Conservation (phyloP, 2,888 invertebrate species). For the Acanthacorydalis orientalis region DNA sequence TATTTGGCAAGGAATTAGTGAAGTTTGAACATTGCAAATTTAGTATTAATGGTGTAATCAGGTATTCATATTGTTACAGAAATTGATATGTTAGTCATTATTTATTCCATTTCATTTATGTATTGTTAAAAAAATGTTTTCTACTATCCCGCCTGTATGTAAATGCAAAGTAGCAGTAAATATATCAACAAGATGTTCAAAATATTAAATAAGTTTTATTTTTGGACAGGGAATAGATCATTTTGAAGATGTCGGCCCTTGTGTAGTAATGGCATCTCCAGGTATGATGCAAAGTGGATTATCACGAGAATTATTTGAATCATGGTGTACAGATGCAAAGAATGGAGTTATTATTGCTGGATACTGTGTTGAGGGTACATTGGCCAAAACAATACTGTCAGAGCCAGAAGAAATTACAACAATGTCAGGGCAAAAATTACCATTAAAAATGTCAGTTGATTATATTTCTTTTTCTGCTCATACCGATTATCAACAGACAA, state of each 20-base stretch:
- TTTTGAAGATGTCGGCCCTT: slow-evolving; percentile 98
- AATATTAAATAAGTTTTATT: slow-evolving; percentile 4
- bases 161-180: no score
- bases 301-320: slow-evolving; percentile 93
- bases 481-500: slow-evolving; percentile 95
- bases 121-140: no score
- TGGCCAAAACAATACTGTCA: slow-evolving; percentile 84
- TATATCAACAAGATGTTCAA: background rate
- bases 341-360: slow-evolving; percentile 98
- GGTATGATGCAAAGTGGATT: slow-evolving; percentile 99
- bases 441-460: slow-evolving; percentile 93
- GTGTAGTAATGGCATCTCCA: slow-evolving; percentile 98
- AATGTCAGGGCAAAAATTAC: slow-evolving; percentile 89
- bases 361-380: slow-evolving; percentile 79
- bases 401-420: slow-evolving; percentile 96
- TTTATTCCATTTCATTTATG: no score
- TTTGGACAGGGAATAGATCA: slow-evolving; percentile 78
- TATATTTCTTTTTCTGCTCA: slow-evolving; percentile 99
- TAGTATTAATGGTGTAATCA: no score
- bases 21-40: no score
- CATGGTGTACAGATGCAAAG: slow-evolving; percentile 96
- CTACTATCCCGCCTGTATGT: no score
- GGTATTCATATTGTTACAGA: no score
- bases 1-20: no score
- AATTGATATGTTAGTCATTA: no score